Base-by-base conservation (phyloP, 2,888 invertebrate species). In the Sarcophaga rosellei region DNA sequence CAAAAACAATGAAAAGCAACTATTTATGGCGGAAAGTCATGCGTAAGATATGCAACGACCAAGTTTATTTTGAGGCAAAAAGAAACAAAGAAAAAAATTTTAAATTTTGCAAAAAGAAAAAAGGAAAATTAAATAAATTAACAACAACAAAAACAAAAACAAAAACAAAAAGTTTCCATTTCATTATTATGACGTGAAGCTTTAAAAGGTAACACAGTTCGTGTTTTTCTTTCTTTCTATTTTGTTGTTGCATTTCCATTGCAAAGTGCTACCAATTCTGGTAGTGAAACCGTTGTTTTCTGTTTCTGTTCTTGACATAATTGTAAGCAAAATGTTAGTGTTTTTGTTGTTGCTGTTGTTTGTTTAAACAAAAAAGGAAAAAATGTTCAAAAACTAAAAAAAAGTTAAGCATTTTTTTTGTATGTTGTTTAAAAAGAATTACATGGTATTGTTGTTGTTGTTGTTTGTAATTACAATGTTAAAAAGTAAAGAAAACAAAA, bases 231-330 rank as follows among this genome's bases (percentile, higher is more conserved):
- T 23, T 23, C 23, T 23, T 23, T 23, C 23, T 23, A 23, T 23
- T 23, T 23, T 23, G 23, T 23, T 23, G 23, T 5, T 6, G 25
- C 25, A 25, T 25, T 25, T 77, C 77, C 47, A 57, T 72, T 61
- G 61, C 53, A 21, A 12, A 44, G 23, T 69, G 47, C 59, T 11
- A 21, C 21, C 66, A 20, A 20, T 5, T 17, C 8, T 35, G 15
- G 35, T 4, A 47, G 45, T 21, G 66, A 73, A 82, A 83, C 77
- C 73, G 25, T 25, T 25, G 25, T 25, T 25, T 25, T 83, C 78
- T 85, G 81, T 25, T 25, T 83, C 78, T 85, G 81, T 66, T 81
- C 81, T 85, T 85, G 81, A 81, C 81, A 85, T 57, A 23, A 81
- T 83, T 83, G 66, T 59, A 44, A 76, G 61, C 62, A 69, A 78